Evolutionary conservation across 2,113 vertebrate species (phyloP).

Genomic region (Sciurus niger): DNA sequence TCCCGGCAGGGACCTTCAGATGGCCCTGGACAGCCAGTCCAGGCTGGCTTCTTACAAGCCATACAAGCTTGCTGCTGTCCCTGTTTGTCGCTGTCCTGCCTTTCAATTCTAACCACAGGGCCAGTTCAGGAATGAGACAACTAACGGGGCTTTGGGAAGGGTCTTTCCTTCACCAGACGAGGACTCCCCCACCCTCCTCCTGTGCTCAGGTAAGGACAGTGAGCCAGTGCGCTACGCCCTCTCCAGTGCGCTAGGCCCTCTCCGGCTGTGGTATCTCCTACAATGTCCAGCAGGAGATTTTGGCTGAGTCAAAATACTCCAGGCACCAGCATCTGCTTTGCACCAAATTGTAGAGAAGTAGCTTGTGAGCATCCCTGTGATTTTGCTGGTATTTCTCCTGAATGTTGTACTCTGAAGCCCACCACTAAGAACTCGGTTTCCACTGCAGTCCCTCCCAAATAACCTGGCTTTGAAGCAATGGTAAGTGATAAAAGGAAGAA

Average conservation of each 20-base stretch:
- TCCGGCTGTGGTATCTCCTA: neutral
- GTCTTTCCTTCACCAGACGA: neutral
- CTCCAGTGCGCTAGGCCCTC: neutral
- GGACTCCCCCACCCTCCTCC: fast-evolving
- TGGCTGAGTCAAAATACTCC: neutral
- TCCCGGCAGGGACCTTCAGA: neutral
- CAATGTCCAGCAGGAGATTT: neutral
- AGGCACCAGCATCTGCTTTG: neutral
- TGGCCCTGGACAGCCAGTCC: neutral
- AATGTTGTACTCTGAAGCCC: neutral
- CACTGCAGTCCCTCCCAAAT: neutral
- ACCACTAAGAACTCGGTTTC: neutral
- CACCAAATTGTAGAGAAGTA: neutral
- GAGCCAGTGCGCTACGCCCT: fast-evolving
- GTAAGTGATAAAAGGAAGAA: neutral
- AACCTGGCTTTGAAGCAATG: neutral
- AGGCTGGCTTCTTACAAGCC: too few relatives aligned
- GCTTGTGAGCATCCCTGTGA: neutral
- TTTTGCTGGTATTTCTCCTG: neutral
- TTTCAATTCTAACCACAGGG: neutral
- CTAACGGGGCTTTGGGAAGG: fast-evolving
- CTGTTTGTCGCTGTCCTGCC: neutral
- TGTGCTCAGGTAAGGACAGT: fast-evolving
- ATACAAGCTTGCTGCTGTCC: fast-evolving
- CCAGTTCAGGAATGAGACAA: neutral